Conservation (phyloP, 2,888 invertebrate genomes). For the Orgyia antiqua region DNA sequence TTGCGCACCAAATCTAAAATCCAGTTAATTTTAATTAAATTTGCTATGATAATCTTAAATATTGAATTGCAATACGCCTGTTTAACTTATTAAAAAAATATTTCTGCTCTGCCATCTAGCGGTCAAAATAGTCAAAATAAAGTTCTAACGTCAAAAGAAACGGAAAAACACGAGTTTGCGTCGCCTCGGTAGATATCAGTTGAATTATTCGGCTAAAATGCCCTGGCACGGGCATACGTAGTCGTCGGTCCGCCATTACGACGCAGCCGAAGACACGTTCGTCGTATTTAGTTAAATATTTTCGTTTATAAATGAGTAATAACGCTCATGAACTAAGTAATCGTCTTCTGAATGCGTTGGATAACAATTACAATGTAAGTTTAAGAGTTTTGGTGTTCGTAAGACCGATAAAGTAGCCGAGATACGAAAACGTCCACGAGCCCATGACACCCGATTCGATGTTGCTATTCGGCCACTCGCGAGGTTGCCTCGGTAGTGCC, state of each 20-base stretch:
- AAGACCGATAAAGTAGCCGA: slow-evolving; percentile 56
- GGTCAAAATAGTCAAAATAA: slow-evolving; percentile 29
- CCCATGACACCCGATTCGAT: slow-evolving; percentile 72
- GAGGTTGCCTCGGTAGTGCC: slow-evolving; percentile 52
- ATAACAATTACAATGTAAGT: slow-evolving; percentile 99
- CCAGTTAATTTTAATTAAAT: neutral
- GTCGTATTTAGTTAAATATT: slow-evolving; percentile 80
- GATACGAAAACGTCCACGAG: slow-evolving; percentile 73
- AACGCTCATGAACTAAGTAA: slow-evolving; percentile 94
- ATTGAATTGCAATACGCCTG: too few relatives aligned
- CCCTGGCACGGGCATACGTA: slow-evolving; percentile 80
- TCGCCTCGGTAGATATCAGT: slow-evolving; percentile 78
- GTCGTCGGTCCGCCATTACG: slow-evolving; percentile 80
- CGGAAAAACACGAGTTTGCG: slow-evolving; percentile 78
- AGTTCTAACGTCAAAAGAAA: slow-evolving; percentile 71
- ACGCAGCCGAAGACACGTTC: slow-evolving; percentile 79
- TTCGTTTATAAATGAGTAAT: slow-evolving; percentile 87
- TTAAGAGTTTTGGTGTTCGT: slow-evolving; percentile 66
- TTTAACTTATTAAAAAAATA: too few relatives aligned
- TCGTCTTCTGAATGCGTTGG: slow-evolving; percentile 97
- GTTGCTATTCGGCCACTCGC: slow-evolving; percentile 60
- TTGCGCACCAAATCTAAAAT: neutral
- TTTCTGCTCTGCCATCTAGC: slow-evolving; percentile 43
- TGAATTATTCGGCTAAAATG: slow-evolving; percentile 80
- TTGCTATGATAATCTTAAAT: neutral